Conservation (phyloP, 2,888 invertebrate species). For the Ellobium chinense region DNA sequence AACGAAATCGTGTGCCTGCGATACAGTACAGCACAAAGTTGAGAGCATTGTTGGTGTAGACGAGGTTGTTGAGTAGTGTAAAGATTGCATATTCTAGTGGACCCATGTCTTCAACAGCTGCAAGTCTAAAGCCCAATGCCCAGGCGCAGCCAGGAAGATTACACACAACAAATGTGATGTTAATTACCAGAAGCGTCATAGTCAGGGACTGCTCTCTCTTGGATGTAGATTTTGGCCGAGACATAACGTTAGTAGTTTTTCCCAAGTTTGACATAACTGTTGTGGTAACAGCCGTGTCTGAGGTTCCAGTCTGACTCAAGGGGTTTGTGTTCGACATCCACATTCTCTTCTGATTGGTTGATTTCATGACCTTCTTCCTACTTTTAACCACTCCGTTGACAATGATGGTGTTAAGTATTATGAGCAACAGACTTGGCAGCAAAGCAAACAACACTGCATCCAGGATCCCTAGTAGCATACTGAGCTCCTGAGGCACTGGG, state of each 20-base stretch:
- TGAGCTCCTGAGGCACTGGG: too few species aligned
- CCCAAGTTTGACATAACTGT: too few species aligned
- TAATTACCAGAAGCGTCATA: neutral
- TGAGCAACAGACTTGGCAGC: neutral
- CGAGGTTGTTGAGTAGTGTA: neutral
- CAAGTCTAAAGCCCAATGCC: neutral
- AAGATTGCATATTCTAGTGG: neutral
- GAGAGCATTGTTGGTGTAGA: slow-evolving; percentile 3
- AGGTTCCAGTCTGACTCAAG: too few species aligned
- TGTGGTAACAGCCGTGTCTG: too few species aligned
- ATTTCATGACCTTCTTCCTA: neutral
- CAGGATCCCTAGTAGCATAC: neutral
- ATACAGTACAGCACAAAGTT: slow-evolving; percentile 6
- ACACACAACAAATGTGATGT: neutral
- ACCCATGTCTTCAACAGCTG: neutral
- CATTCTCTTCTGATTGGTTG: too few species aligned
- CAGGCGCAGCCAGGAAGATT: slow-evolving; percentile 1
- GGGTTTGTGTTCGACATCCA: too few species aligned
- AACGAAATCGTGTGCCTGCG: neutral
- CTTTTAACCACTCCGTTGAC: neutral
- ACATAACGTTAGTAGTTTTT: too few species aligned
- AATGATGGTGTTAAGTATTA: neutral
- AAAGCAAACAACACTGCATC: slow-evolving; percentile 4
- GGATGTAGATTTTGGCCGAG: too few species aligned
- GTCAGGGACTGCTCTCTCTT: neutral